Conservation (phyloP, 2,888 invertebrate species). For the Elegia similella region DNA sequence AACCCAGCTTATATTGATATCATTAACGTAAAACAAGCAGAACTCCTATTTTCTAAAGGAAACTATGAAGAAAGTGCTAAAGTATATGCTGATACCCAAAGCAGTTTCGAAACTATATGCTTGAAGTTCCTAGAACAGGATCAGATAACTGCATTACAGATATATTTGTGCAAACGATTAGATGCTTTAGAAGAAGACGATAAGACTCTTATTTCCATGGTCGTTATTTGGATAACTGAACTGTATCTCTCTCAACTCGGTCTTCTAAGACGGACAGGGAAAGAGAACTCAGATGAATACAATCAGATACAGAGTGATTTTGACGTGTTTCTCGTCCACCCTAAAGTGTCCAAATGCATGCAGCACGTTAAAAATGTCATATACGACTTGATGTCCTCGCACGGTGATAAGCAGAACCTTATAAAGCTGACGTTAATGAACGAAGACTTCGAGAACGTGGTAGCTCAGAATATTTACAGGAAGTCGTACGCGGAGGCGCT, state of each 20-base stretch:
- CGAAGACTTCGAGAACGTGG: constrained; percentile 95
- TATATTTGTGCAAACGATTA: constrained; percentile 92
- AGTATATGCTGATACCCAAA: constrained; percentile 93
- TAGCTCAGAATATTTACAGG: constrained; percentile 93
- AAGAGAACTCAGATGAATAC: constrained; percentile 73
- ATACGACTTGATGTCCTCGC: constrained; percentile 95
- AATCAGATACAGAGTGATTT: constrained; percentile 87
- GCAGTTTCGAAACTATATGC: constrained; percentile 96
- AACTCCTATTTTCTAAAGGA: constrained; percentile 89
- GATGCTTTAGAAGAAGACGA: constrained; percentile 87
- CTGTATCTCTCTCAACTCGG: constrained; percentile 94
- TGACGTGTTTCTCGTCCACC: constrained; percentile 86
- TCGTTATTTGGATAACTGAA: constrained; percentile 97
- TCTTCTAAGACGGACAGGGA: constrained; percentile 80
- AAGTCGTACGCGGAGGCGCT: constrained; percentile 89
- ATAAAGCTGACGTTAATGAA: constrained; percentile 93
- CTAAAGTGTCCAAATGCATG: constrained; percentile 89
- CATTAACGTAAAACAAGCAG: constrained; percentile 94
- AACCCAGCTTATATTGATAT: constrained; percentile 91
- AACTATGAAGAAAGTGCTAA: constrained; percentile 92
- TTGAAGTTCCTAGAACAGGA: constrained; percentile 93
- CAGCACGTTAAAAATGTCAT: constrained; percentile 91
- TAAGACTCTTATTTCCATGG: constrained; percentile 94
- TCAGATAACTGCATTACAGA: constrained; percentile 92
- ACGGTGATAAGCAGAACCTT: constrained; percentile 95